A percentile compares a stretch with the other conserved stretches of the same genome.
phyloP scores from a whole-genome alignment of 2,797 vertebrate genomes.

The Lophotriccus pileatus region DNA sequence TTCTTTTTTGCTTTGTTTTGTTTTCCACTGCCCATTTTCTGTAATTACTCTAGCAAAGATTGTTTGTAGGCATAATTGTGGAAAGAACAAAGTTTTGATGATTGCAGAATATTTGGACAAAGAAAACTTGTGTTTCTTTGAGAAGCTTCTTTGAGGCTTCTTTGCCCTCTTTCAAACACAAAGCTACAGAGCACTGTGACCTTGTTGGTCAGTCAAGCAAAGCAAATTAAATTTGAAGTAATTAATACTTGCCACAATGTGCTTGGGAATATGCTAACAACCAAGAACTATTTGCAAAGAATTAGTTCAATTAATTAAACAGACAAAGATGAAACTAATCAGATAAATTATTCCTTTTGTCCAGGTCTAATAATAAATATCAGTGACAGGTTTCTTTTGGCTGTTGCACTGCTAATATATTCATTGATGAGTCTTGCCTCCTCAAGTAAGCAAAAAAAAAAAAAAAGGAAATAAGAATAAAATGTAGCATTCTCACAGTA shows the following conservation, averaged over 20 bases:
- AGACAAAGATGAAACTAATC: neutral
- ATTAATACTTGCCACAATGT: constrained; percentile 21
- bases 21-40: neutral
- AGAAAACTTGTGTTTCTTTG: neutral
- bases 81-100: neutral
- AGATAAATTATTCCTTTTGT: neutral
- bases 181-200: neutral
- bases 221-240: constrained; percentile 35
- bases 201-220: neutral
- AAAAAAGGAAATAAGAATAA: neutral
- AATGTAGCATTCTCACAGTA: neutral
- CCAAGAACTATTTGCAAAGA: neutral
- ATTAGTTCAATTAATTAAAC: constrained; percentile 26
- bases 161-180: neutral
- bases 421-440: neutral
- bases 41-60: neutral
- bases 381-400: neutral
- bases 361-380: neutral
- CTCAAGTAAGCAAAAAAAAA: neutral
- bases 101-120: neutral
- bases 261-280: constrained; percentile 13
- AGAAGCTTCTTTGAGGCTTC: neutral
- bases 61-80: neutral
- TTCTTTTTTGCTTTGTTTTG: neutral
- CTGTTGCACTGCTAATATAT: neutral